Conservation (phyloP, 30 jellyfish, hydroid and myxozoan genomes). For the Rhopilema esculentum region DNA sequence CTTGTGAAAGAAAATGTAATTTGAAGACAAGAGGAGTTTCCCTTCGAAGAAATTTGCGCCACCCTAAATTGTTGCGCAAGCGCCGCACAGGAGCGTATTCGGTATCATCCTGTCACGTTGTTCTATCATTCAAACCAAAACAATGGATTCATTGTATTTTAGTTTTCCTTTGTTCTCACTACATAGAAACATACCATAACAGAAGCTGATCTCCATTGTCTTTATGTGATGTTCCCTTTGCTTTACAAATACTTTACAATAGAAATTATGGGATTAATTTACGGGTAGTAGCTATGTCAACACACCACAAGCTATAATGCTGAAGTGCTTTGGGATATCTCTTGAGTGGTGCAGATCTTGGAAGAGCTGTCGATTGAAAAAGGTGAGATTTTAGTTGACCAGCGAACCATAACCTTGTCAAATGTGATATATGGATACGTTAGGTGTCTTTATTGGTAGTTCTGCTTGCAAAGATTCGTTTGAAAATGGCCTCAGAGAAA, state of each 20-base stretch:
- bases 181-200: slow-evolving; percentile 41
- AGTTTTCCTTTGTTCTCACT: neutral
- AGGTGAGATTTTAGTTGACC: neutral
- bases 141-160: neutral
- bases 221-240: neutral
- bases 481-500: slow-evolving; percentile 29
- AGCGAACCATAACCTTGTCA: neutral
- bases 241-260: neutral
- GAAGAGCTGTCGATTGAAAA: too few relatives aligned
- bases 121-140: too few relatives aligned
- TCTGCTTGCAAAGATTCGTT: neutral
- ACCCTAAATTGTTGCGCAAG: too few relatives aligned
- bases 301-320: neutral
- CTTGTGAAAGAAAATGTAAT: too few relatives aligned
- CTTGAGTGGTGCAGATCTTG: too few relatives aligned
- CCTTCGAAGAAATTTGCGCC: too few relatives aligned
- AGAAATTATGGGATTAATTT: neutral
- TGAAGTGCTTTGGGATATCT: neutral
- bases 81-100: too few relatives aligned
- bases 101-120: too few relatives aligned
- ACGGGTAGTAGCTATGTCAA: neutral
- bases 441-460: neutral
- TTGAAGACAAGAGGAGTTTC: too few relatives aligned
- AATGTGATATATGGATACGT: neutral
- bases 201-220: slow-evolving; percentile 15